Conservation (phyloP, 2,113 vertebrate species). For the Irena cyanogastra region DNA sequence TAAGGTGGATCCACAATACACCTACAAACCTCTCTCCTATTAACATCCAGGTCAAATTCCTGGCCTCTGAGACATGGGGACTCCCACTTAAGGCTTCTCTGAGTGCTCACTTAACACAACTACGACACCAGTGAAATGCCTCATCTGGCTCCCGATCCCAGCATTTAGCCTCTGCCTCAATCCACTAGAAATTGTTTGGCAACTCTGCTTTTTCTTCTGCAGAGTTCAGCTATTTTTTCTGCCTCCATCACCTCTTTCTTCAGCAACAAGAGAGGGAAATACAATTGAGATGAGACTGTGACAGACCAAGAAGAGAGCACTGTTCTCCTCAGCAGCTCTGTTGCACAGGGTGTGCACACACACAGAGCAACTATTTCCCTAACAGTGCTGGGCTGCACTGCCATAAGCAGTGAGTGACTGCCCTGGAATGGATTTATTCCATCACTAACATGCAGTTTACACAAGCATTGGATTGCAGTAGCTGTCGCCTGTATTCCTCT, state of each 20-base stretch:
- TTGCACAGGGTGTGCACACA: not conserved
- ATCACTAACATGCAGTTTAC: not conserved
- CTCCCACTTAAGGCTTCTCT: accelerated
- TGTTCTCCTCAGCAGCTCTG: not conserved
- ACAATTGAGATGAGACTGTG: not conserved
- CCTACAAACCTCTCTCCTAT: accelerated
- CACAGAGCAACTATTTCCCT: not conserved
- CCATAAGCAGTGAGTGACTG: slow-evolving; percentile 20
- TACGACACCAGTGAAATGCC: not conserved
- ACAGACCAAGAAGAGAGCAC: not conserved
- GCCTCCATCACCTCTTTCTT: not conserved
- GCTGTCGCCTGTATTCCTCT: not conserved
- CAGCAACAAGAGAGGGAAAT: not conserved
- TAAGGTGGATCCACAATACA: not conserved
- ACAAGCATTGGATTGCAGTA: slow-evolving; percentile 24
- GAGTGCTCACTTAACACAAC: not conserved
- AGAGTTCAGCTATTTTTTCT: not conserved
- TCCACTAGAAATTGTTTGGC: not conserved
- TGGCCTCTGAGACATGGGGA: accelerated
- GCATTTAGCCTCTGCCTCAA: not conserved
- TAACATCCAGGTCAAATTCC: not conserved
- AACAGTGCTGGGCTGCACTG: not conserved
- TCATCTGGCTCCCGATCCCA: not conserved
- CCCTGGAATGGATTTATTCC: slow-evolving; percentile 2
- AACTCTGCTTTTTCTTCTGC: not conserved